phyloP scores from a whole-genome alignment of 2,888 invertebrate genomes.

The Spodoptera exigua region DNA sequence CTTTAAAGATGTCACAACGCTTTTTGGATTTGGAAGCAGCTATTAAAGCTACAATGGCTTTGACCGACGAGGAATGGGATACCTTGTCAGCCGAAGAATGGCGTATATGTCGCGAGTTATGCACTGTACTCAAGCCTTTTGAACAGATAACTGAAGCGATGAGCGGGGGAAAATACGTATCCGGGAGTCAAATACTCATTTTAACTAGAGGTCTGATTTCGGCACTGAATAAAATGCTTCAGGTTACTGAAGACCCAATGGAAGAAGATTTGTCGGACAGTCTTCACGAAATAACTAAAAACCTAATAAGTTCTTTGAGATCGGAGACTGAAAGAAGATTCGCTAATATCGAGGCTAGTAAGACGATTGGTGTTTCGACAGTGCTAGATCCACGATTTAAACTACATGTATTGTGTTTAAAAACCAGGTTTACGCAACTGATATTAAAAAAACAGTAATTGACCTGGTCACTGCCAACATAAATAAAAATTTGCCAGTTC shows the following conservation, averaged over 20 bases:
- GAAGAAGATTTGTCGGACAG: constrained; percentile 22
- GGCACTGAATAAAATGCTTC: constrained; percentile 27
- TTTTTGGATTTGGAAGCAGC: constrained; percentile 23
- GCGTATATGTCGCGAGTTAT: constrained; percentile 28
- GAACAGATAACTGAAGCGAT: constrained; percentile 30
- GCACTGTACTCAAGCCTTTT: constrained; percentile 24
- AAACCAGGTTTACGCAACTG: constrained; percentile 11
- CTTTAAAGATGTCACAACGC: constrained; percentile 23
- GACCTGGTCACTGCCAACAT: constrained; percentile 13
- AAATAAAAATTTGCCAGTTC: constrained; percentile 18
- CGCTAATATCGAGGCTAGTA: constrained; percentile 30
- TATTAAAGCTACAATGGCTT: constrained; percentile 23
- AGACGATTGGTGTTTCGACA: constrained; percentile 30
- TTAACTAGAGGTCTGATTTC: constrained; percentile 23
- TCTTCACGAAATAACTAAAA: constrained; percentile 18
- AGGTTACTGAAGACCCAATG: constrained; percentile 17
- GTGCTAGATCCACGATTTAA: constrained; percentile 34
- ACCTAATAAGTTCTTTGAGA: constrained; percentile 11
- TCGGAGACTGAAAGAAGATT: constrained; percentile 35
- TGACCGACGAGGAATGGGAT: constrained; percentile 25
- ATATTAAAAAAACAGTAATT: too few relatives aligned
- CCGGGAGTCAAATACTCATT: constrained; percentile 22
- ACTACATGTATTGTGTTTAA: constrained; percentile 25
- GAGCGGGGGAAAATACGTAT: constrained; percentile 27
- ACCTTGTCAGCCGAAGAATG: constrained; percentile 22